Conservation (phyloP, 2,113 vertebrate genomes). For the Erythrocercus mccallii region DNA sequence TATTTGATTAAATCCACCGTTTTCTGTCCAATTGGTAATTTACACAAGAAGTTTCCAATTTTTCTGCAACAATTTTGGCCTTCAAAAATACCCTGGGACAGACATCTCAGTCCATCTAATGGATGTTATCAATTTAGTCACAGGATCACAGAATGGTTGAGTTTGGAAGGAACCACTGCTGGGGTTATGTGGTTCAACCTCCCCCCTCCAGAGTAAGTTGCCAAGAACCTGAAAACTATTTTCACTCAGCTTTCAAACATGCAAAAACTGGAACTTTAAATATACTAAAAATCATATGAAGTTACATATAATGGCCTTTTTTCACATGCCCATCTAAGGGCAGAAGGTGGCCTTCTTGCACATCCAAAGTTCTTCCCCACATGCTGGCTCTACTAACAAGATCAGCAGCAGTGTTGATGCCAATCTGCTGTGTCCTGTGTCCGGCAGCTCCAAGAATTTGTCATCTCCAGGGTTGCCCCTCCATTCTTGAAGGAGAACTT, state of each 20-base stretch:
- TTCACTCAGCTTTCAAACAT: background rate
- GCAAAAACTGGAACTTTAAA: background rate
- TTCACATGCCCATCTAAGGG: background rate
- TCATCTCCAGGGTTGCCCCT: background rate
- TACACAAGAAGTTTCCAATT: background rate
- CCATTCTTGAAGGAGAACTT: background rate
- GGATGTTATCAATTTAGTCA: background rate
- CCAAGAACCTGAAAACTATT: background rate
- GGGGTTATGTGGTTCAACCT: background rate
- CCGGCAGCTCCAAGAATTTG: background rate
- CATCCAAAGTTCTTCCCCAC: background rate
- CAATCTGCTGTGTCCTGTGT: background rate
- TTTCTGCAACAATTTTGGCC: background rate
- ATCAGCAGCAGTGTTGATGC: background rate
- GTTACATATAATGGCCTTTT: background rate
- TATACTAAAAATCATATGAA: background rate
- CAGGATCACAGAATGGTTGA: background rate
- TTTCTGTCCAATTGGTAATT: background rate
- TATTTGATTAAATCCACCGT: background rate
- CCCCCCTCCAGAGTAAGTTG: background rate
- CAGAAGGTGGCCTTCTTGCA: background rate
- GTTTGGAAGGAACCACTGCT: background rate
- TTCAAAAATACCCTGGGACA: background rate
- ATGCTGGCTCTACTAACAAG: background rate
- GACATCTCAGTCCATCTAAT: background rate